phyloP scores from a whole-genome alignment of 37 sponge, comb jelly and placozoan species.

The Theonella swinhoei region DNA sequence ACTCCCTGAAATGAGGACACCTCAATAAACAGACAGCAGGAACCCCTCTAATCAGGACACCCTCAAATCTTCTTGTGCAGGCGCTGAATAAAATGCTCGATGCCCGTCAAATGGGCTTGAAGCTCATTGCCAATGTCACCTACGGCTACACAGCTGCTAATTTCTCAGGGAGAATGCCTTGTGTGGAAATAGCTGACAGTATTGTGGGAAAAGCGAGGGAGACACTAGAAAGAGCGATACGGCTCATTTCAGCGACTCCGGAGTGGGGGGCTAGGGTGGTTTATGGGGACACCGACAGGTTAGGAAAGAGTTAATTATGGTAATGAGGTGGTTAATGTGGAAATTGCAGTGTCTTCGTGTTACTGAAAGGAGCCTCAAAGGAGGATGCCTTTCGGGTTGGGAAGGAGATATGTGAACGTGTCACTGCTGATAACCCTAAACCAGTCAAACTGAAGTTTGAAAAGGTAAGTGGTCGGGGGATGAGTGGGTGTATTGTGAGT shows the following conservation, averaged over 20 bases:
- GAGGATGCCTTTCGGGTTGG: conserved; percentile 89
- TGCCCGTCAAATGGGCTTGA: conserved; percentile 91
- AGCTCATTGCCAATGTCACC: conserved; percentile 95
- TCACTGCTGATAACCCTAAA: conserved; percentile 86
- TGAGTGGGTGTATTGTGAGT: no score
- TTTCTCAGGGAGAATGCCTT: conserved; percentile 98
- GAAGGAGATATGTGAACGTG: conserved; percentile 74
- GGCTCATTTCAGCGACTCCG: conserved; percentile 77
- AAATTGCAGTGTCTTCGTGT: conserved; percentile 76
- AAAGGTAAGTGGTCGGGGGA: conserved; percentile 76
- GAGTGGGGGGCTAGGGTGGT: conserved; percentile 90
- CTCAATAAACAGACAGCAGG: no score
- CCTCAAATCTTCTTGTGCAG: no score
- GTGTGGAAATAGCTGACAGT: conserved; percentile 93
- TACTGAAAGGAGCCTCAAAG: conserved; percentile 77
- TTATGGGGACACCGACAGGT: conserved; percentile 98
- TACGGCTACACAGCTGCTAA: conserved; percentile 98
- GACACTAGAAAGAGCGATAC: conserved; percentile 91
- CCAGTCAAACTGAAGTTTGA: conserved; percentile 96
- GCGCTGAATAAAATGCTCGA: conserved; percentile 74
- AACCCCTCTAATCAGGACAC: no score
- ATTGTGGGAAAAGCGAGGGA: conserved; percentile 93
- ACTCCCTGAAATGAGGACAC: no score
- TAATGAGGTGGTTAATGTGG: not conserved
- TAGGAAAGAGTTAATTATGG: not conserved